phyloP scores from a whole-genome alignment of 2,888 invertebrate genomes.

The Polyploca ridens region DNA sequence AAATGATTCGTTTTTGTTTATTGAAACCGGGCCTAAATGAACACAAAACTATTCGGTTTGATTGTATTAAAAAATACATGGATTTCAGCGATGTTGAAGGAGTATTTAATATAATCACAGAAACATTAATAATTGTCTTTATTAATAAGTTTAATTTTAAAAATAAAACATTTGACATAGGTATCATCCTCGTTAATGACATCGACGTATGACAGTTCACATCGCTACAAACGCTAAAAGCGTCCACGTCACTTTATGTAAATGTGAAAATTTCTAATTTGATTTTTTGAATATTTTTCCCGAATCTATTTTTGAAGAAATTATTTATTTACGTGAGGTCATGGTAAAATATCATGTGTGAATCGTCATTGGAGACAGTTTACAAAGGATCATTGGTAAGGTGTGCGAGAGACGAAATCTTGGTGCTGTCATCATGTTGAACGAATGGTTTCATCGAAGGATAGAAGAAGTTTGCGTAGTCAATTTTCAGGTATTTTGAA shows the following conservation, averaged over 20 bases:
- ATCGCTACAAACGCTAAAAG: slow-evolving; percentile 50
- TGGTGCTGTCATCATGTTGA: slow-evolving; percentile 77
- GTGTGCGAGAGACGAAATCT: slow-evolving; percentile 52
- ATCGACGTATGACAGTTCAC: slow-evolving; percentile 34
- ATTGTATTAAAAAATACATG: not conserved
- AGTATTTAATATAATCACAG: not conserved
- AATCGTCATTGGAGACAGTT: slow-evolving; percentile 60
- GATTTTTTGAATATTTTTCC: slow-evolving; percentile 80
- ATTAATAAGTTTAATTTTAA: not conserved
- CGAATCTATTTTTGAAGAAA: slow-evolving; percentile 81
- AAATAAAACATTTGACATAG: not conserved
- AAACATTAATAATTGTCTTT: no score
- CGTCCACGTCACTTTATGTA: slow-evolving; percentile 68
- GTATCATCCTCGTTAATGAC: slow-evolving; percentile 30
- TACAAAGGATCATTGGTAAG: slow-evolving; percentile 60
- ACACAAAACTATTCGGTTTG: no score
- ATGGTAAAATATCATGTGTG: slow-evolving; percentile 81
- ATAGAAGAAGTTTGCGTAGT: slow-evolving; percentile 63
- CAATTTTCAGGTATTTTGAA: slow-evolving; percentile 67
- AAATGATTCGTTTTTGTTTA: no score
- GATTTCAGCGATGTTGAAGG: not conserved
- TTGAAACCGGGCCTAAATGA: no score
- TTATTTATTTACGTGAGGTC: slow-evolving; percentile 75
- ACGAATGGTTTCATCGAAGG: slow-evolving; percentile 78
- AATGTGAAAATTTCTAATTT: slow-evolving; percentile 75